Base-by-base conservation (phyloP, 2,888 invertebrate species). In the Gortyna flavago region DNA sequence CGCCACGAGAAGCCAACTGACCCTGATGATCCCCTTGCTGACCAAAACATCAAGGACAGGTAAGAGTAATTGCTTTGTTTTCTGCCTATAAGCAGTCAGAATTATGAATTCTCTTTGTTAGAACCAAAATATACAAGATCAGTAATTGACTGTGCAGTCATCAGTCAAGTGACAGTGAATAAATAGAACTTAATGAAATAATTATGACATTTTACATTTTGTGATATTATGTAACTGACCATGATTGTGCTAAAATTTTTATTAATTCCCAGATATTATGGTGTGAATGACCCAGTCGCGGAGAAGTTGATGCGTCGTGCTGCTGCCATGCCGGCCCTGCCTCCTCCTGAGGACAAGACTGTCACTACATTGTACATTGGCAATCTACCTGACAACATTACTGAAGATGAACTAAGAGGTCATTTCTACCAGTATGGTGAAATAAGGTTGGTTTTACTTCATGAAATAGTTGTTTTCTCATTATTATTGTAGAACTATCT, bases 361-460 rank as follows among this genome's bases (percentile, higher is more conserved):
- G 99, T 99, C 65, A 99, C 99, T 0, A 99, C 99, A 0, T 95
- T 99, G 11, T 99, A 99, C 92, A 98, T 99, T n/a, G 99, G 99
- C 29, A 99, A 99, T 93, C 95, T 99, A 35, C 99, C 99, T 0
- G 99, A 99, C 77, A 97, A 97, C 82, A 97, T 99, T 54, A 98
- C 98, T 0, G 99, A 99, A 90, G 98, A 98, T 83, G 99, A 99
- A 90, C 97, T 99, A 85, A 98, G 99, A 85, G 99, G 99, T 92
- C 98, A 99, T 91, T 99, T 99, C 95, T 99, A 99, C 95, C 99
- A 99, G 93, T 99, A 98, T 95, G 99, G 99, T 29, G 99, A 99
- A 95, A 99, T 99, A 80, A 97, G 99, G 88, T 97, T 77, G 80
- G 79, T 64, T 65, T 25, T n/a, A 54, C 9, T 54, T 32, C 4